Evolutionary conservation across 2,797 vertebrate species (phyloP).

Genomic region (Steatocranus sp.): DNA sequence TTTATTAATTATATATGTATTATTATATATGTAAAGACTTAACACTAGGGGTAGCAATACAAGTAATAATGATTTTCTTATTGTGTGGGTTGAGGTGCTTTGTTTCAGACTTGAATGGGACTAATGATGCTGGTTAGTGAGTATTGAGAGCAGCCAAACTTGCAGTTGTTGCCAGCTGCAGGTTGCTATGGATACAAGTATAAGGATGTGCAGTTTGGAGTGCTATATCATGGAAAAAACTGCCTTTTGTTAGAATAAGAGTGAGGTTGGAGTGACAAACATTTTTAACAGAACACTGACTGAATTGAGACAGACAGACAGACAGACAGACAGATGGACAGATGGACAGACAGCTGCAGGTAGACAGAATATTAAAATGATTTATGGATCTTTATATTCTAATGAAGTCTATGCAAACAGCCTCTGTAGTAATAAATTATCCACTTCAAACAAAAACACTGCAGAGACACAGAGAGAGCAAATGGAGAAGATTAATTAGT

Average conservation of each 20-base stretch:
- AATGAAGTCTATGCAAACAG: conserved; percentile 43
- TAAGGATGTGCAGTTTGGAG: background rate
- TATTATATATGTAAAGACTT: background rate
- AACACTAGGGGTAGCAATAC: background rate
- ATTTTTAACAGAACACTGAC: background rate
- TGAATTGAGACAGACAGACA: background rate
- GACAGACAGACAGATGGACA: background rate
- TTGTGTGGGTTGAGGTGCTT: background rate
- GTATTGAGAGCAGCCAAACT: background rate
- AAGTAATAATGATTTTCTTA: background rate
- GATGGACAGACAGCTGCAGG: background rate
- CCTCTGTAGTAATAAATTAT: conserved; percentile 33
- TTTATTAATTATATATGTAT: background rate
- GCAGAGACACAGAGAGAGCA: conserved; percentile 31
- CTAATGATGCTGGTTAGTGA: background rate
- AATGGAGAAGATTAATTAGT: conserved; percentile 43
- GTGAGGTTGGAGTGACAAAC: background rate
- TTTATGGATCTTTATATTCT: conserved; percentile 2
- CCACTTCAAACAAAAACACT: conserved; percentile 55
- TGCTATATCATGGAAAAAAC: background rate
- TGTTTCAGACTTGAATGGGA: background rate
- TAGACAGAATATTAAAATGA: background rate
- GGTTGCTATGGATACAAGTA: background rate
- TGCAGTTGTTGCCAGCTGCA: background rate
- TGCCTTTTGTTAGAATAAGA: background rate